phyloP scores from a whole-genome alignment of 1,140 invertebrate species.

The Papilio aristodemus region DNA sequence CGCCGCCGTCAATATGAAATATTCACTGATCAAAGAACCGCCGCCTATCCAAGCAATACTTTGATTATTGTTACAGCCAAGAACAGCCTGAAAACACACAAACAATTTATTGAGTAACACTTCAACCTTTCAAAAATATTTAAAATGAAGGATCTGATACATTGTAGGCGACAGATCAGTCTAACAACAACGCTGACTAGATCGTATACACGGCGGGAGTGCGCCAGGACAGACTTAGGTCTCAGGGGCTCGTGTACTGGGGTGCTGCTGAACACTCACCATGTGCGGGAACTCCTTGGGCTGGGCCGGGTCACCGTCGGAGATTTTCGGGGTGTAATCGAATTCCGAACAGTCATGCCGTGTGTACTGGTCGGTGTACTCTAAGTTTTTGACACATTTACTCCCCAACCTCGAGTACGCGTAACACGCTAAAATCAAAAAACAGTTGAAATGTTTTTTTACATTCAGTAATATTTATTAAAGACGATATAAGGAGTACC shows the following conservation, averaged over 20 bases:
- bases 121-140: too few relatives aligned
- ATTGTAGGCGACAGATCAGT: too few relatives aligned
- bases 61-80: background rate
- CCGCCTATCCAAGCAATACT: conserved; percentile 39
- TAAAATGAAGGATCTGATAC: too few relatives aligned
- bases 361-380: too few relatives aligned
- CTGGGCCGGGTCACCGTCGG: conserved; percentile 22
- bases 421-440: background rate
- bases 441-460: too few relatives aligned
- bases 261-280: conserved; percentile 24
- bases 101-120: background rate
- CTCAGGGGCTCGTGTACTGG: background rate
- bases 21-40: conserved; percentile 43
- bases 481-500: too few relatives aligned
- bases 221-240: too few relatives aligned
- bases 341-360: background rate
- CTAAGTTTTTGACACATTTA: background rate
- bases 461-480: too few relatives aligned
- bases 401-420: background rate
- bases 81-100: conserved; percentile 35
- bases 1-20: conserved; percentile 43
- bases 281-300: conserved; percentile 34
- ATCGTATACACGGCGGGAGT: too few relatives aligned
- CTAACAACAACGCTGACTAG: too few relatives aligned
- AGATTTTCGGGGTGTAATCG: conserved; percentile 17